Base-by-base conservation (phyloP, 2,113 vertebrate genomes). In the Circaetus gallicus region DNA sequence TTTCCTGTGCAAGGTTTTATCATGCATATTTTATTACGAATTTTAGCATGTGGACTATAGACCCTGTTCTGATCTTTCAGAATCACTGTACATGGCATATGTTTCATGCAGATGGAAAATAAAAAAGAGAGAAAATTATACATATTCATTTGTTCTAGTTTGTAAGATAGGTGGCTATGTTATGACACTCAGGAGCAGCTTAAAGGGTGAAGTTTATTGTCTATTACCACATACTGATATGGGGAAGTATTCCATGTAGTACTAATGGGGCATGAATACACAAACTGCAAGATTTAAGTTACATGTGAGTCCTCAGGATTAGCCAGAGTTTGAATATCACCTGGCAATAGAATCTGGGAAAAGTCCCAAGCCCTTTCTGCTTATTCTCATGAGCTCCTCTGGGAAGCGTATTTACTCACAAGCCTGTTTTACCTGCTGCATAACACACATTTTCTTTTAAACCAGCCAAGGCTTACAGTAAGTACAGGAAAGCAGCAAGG, bases 71-170 rank as follows among this genome's bases (percentile, higher is more conserved):
- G 95, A 96, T 97, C 96, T 95, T 92, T 91, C 95, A 90, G 92
- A 98, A 93, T 92, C 85, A 9, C 73, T 90, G 45, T 63, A 55
- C 34, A 3, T 71, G 92, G 93, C 96, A 97, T 97, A 96, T 97
- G 97, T 94, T 97, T 92, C 92, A 87, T 89, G 94, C 96, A 98
- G 96, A 95, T 98, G 97, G 97, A 93, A 94, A 88, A 86, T 17
- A 92, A 86, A 91, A 89, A 81, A 80, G 82, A 82, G 70, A 94
- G 72, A 80, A 78, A 49, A 95, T 93, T 85, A 95, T 97, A 77
- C 93, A 87, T 97, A 97, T 96, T 96, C 92, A 95, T 96, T 95
- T 88, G 50, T 92, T 97, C 90, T 53, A 40, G 16, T 90, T 82
- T 76, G 78, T 36, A 55, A 89, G 62, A 55, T 67, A 95, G 70